These are phyloP conservation scores for Diplogasteroides magnus DNA, from an alignment of 1,140 invertebrate species.

Conservation along the genomic window DNA sequence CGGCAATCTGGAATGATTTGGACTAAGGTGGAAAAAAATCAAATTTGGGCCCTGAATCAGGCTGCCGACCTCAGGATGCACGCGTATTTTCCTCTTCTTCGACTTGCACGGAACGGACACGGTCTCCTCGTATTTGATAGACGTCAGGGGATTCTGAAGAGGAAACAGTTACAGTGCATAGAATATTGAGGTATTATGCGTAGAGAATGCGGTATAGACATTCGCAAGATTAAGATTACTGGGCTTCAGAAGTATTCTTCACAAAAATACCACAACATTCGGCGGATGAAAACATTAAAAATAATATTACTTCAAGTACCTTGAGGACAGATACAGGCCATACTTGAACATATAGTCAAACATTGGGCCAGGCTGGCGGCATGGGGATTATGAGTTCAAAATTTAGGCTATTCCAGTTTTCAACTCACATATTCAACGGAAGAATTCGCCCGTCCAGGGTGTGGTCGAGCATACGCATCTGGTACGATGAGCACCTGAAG, in stretches of 20 bases:
- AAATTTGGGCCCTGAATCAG: background rate
- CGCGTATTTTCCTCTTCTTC: constrained; percentile 18
- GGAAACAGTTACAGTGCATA: background rate
- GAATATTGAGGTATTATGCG: too few relatives aligned
- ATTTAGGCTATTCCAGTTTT: too few relatives aligned
- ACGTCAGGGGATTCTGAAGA: constrained; percentile 5
- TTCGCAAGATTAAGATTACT: too few relatives aligned
- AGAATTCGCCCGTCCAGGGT: background rate
- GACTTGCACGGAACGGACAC: constrained; percentile 3
- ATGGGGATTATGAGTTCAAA: too few relatives aligned
- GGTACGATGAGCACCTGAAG: constrained; percentile 1
- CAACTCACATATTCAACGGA: constrained; percentile 10
- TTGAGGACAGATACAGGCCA: too few relatives aligned
- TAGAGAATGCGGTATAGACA: too few relatives aligned
- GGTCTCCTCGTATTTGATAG: constrained; percentile 13
- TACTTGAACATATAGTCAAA: too few relatives aligned
- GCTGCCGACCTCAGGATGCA: constrained; percentile 14
- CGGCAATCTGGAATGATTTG: constrained; percentile 1
- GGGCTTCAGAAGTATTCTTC: too few relatives aligned
- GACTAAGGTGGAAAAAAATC: background rate
- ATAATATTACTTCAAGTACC: constrained; percentile 15
- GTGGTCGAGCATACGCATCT: constrained; percentile 1
- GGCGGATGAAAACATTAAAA: background rate
- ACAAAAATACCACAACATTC: too few relatives aligned
- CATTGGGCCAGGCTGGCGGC: too few relatives aligned